These are phyloP conservation scores for Ceyx melanurus DNA, from an alignment of 2,113 vertebrate genomes.

Conservation along the genomic window DNA sequence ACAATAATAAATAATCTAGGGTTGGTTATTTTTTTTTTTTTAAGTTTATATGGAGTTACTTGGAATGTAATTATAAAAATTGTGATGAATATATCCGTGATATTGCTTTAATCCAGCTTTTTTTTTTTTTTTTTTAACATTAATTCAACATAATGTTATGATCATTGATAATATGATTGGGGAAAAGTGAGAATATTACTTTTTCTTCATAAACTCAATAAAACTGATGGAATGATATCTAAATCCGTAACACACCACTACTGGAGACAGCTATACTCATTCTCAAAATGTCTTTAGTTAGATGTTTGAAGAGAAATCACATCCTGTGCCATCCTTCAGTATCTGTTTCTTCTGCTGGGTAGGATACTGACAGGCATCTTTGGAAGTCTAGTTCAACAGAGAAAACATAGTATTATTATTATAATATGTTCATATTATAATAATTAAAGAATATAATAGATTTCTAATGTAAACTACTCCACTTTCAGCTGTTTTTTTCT, in stretches of 20 bases:
- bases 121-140: not conserved
- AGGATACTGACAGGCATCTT: not conserved
- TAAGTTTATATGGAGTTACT: not conserved
- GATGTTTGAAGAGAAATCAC: no score
- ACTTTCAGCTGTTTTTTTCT: not conserved
- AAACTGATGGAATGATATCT: not conserved
- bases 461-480: not conserved
- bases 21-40: not conserved
- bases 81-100: not conserved
- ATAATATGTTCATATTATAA: not conserved
- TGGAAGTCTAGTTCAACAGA: not conserved
- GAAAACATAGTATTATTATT: not conserved
- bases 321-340: not conserved
- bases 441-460: not conserved
- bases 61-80: not conserved
- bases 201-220: not conserved
- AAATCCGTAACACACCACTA: not conserved
- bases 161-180: not conserved
- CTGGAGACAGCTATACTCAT: not conserved
- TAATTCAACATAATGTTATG: not conserved
- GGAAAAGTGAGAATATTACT: not conserved
- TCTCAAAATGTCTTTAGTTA: not conserved
- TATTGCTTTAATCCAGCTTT: not conserved
- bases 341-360: not conserved
- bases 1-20: not conserved